Percentiles rank a stretch among this genome's conserved stretches.
phyloP scores from a whole-genome alignment of 2,797 vertebrate species.

The Chaetophractus vellerosus region DNA sequence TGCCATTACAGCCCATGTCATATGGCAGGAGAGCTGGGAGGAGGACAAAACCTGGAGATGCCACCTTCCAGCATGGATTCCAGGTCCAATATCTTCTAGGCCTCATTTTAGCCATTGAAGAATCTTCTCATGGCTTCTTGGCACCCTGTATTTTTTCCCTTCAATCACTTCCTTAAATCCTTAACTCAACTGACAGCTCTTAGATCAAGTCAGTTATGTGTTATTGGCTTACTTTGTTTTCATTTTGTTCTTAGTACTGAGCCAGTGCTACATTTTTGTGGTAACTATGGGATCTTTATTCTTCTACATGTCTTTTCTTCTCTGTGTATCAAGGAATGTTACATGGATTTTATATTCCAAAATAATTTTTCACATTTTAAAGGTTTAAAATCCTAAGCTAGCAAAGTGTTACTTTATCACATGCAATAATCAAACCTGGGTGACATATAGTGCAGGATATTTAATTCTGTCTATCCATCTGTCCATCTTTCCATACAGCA shows the following conservation, averaged over 20 bases:
- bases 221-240: conserved; percentile 1
- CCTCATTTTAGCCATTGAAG: background rate
- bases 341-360: background rate
- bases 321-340: background rate
- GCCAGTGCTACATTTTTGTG: background rate
- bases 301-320: background rate
- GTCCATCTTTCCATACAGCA: background rate
- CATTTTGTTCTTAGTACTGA: background rate
- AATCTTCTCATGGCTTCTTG: background rate
- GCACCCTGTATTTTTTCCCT: background rate
- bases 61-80: too few relatives aligned
- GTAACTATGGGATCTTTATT: background rate
- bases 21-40: background rate
- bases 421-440: background rate
- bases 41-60: background rate
- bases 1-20: background rate
- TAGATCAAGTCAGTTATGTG: background rate
- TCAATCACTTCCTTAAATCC: background rate
- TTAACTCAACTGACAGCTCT: background rate
- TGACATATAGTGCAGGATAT: background rate
- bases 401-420: background rate
- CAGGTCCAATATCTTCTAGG: background rate
- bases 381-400: background rate
- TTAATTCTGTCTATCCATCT: background rate
- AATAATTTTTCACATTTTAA: background rate